Percentiles rank a stretch among this genome's conserved stretches.
phyloP scores from a whole-genome alignment of 2,888 invertebrate genomes.

The Incurvaria masculella region DNA sequence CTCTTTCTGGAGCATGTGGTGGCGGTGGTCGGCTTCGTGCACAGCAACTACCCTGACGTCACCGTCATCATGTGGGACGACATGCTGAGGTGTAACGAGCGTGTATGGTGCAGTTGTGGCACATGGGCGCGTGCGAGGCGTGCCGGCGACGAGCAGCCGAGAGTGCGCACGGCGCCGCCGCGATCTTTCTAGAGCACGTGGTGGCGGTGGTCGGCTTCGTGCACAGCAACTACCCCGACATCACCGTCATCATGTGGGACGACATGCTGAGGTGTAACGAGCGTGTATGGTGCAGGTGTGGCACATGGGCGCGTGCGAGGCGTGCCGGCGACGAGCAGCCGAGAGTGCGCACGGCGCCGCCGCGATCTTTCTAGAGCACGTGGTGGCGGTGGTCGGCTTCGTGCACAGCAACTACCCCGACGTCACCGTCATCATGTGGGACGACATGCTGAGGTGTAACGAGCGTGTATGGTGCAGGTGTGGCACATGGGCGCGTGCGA shows the following conservation, averaged over 20 bases:
- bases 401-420: conserved; percentile 60
- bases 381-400: conserved; percentile 58
- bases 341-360: conserved; percentile 49
- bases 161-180: conserved; percentile 49
- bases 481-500: conserved; percentile 68
- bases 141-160: conserved; percentile 49
- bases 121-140: conserved; percentile 59
- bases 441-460: conserved; percentile 89
- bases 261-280: too few species aligned
- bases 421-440: conserved; percentile 75
- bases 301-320: conserved; percentile 62
- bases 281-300: conserved; percentile 66
- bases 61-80: conserved; percentile 84
- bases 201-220: conserved; percentile 57
- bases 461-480: conserved; percentile 52
- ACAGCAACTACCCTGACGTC: conserved; percentile 59
- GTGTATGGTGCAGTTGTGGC: conserved; percentile 68
- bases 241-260: conserved; percentile 79
- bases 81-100: too few species aligned
- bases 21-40: conserved; percentile 57
- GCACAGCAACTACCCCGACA: conserved; percentile 58
- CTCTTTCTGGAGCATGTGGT: conserved; percentile 67
- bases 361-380: conserved; percentile 65
- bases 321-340: conserved; percentile 49
- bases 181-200: conserved; percentile 67